A percentile compares a stretch with the other conserved stretches of the same genome.
Evolutionary conservation across 2,113 vertebrate species (phyloP).

Genomic region (Orcinus orca): DNA sequence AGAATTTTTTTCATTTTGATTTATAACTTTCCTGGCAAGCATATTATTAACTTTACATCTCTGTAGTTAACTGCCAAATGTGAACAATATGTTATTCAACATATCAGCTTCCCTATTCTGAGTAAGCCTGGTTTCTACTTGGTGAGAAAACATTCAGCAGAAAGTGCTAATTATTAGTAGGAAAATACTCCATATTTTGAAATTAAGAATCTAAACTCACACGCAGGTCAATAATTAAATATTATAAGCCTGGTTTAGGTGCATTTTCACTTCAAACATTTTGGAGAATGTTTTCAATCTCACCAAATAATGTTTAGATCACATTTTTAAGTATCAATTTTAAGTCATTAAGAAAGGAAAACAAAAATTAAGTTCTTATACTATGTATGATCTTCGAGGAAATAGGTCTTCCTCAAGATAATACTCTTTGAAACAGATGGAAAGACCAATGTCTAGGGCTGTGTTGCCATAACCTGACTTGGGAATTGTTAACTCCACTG

Average conservation of each 20-base stretch:
- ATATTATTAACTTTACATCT: constrained; percentile 28
- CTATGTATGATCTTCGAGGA: background rate
- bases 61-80: constrained; percentile 26
- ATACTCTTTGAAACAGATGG: background rate
- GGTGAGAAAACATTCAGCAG: background rate
- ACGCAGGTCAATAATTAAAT: background rate
- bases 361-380: background rate
- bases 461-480: background rate
- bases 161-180: background rate
- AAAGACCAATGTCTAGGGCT: background rate
- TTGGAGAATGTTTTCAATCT: background rate
- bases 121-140: constrained; percentile 5
- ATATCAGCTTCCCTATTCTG: background rate
- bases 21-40: constrained; percentile 43
- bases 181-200: background rate
- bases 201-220: constrained; percentile 19
- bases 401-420: background rate
- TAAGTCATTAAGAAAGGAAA: constrained; percentile 16
- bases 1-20: constrained; percentile 40
- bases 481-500: background rate
- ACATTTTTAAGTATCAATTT: background rate
- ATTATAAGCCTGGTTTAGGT: background rate
- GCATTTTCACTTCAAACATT: background rate
- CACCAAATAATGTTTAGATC: background rate
- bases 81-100: constrained; percentile 45